Evolutionary conservation across 2,113 vertebrate genomes (phyloP), one percentile per base, ranked within the genome.

Genomic region (Gambusia holbrooki): DNA sequence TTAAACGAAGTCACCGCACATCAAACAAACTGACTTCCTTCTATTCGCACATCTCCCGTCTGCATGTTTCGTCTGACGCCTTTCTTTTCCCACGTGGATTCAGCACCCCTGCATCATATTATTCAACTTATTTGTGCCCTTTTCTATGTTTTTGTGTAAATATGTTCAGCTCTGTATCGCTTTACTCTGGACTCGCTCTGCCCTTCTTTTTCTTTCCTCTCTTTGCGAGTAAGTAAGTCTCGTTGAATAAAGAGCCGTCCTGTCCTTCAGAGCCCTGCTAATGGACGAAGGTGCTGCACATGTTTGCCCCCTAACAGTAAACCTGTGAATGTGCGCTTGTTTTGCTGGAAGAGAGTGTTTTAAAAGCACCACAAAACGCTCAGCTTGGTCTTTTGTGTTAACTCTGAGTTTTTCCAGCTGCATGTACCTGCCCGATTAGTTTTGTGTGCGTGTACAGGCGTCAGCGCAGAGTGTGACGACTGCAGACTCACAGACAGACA

Each of bases 1-100:
- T 89, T 91, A 88, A 89, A 85, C 35, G 70, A 82, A 92, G 89
- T 86, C 89, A 80, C 69, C 81, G 81, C 84, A 79, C 83, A 93
- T 92, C 88, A 89, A 88, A 85, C 88, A 87, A 60, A 75, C 63
- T 9, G 33, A 78, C 74, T 71, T 61, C 63, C 66, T 28, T 80
- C 77, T 30, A 28, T 40, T 25, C 64, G 71, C 66, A 64, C 64
- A 69, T 71, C 28, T 25, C 77, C 65, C 58, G 10, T 62, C 42
- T 74, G 54, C 69, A 70, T 62, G 73, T 66, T 76, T 71, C 9
- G 72, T 71, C 63, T 40, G 17, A 29, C 25, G 27, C 66, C 11
- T n/a, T 48, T 37, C 40, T 72, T 33, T 37, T 64, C 51, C 35
- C 35, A 60, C 1, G 4, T 65, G 29, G 32, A 60, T 84, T 82